Evolutionary conservation across 2,888 invertebrate species (phyloP), one percentile per base, ranked within the genome.

Genomic region (Catocala sponsa): DNA sequence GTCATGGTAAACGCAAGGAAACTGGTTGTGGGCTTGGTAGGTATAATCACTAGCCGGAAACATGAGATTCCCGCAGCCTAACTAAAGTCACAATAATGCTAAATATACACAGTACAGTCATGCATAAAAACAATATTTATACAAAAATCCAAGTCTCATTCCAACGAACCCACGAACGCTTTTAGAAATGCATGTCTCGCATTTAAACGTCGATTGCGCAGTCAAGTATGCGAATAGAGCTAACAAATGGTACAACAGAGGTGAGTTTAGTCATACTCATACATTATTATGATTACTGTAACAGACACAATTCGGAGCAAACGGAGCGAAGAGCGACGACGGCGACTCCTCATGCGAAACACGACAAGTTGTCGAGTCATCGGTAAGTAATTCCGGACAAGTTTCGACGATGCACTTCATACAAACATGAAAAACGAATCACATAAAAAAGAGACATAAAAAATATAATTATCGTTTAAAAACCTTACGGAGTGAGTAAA

Each of bases 331-430:
- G 78, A 83, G 72, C 74, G 42, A 68, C 35, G 35, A 74, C 77
- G 4, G 66, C 72, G 68, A 74, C 77, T 74, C 77, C 76, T 88
- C 84, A 83, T 76, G 87, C 86, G 85, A 84, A 83, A 84, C 88
- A 78, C 72, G 78, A 81, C 83, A 85, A 83, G 74, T 76, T 70
- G 78, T 67, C 72, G 79, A 83, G 72, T 80, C 78, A 77, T 65
- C 70, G 70, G 70, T 76, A 78, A 77, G 76, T 81, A 80, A 81
- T 74, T 73, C 65, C 62, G 12, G 50, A 71, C 67, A 72, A 76
- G 70, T 70, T 75, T 70, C 47, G 54, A 57, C 52, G 66, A 61
- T 73, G 66, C 65, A 65, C 52, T 65, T 62, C 57, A 60, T 51
- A 67, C 55, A 60, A 56, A 56, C 46, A 43, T 61, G 56, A 77